Evolutionary conservation across 35 echinoderm and acorn worm species (phyloP).

Genomic region (Heliocidaris erythrogramma): DNA sequence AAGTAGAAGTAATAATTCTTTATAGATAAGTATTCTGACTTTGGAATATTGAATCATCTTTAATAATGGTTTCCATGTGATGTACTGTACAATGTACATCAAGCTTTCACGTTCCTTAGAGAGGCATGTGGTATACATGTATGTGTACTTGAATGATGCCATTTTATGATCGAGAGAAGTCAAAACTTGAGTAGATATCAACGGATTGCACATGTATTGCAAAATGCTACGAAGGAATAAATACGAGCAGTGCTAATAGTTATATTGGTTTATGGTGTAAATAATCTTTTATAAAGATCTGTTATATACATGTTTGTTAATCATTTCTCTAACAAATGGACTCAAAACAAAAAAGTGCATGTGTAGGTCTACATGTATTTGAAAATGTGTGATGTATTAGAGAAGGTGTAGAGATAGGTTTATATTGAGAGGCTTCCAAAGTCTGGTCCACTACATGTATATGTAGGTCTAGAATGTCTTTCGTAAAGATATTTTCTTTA

Average conservation of each 20-base stretch:
- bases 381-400: neutral
- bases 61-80: too few species aligned
- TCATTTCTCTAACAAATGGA: neutral
- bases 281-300: constrained; percentile 6
- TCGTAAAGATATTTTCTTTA: neutral
- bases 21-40: too few species aligned
- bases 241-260: neutral
- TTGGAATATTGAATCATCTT: too few species aligned
- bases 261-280: neutral
- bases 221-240: neutral
- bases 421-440: neutral
- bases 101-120: too few species aligned
- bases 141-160: too few species aligned
- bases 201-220: neutral
- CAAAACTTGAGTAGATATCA: too few species aligned
- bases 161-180: too few species aligned
- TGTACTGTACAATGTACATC: too few species aligned
- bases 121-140: too few species aligned
- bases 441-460: neutral
- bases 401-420: neutral
- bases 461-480: neutral
- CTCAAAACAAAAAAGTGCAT: neutral
- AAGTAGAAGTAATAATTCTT: too few species aligned
- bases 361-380: neutral
- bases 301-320: constrained; percentile 12